Conservation (phyloP, 2,797 vertebrate genomes). For the Strix occidentalis region DNA sequence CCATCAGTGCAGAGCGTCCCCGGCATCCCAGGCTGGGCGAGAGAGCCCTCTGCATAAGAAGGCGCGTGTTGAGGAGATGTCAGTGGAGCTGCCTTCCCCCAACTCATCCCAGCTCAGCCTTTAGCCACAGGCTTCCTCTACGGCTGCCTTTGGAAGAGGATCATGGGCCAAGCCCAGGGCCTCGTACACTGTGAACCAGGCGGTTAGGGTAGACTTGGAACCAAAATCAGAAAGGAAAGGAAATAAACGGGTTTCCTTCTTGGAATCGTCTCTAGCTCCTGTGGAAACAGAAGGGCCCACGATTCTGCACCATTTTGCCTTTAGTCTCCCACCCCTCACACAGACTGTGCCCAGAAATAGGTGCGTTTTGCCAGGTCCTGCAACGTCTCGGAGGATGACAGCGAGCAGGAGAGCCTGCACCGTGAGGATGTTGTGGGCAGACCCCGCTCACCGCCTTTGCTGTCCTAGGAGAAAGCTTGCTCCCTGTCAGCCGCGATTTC, state of each 20-base stretch:
- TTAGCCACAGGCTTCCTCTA: not conserved
- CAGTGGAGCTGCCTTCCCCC: not conserved
- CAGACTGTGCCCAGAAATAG: not conserved
- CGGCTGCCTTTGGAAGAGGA: constrained; percentile 27
- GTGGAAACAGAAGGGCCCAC: constrained; percentile 20
- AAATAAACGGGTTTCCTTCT: not conserved
- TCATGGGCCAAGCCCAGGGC: not conserved
- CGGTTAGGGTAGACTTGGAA: constrained; percentile 9
- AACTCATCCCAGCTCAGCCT: not conserved
- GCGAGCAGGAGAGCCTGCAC: not conserved
- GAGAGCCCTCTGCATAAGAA: not conserved
- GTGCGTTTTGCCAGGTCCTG: not conserved
- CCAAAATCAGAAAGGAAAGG: constrained; percentile 14
- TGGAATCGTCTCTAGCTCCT: not conserved
- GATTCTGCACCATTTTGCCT: constrained; percentile 63
- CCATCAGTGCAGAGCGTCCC: not conserved
- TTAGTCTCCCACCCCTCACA: constrained; percentile 27
- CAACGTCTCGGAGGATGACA: not conserved
- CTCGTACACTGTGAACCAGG: constrained; percentile 37
- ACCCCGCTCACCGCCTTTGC: not conserved
- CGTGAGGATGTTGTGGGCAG: not conserved
- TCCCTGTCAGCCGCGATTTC: not conserved
- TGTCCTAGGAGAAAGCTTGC: not conserved
- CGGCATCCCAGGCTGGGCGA: not conserved
- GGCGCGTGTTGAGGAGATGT: not conserved